Evolutionary conservation across 1,140 invertebrate genomes (phyloP).

Genomic region (Nasonia giraulti): DNA sequence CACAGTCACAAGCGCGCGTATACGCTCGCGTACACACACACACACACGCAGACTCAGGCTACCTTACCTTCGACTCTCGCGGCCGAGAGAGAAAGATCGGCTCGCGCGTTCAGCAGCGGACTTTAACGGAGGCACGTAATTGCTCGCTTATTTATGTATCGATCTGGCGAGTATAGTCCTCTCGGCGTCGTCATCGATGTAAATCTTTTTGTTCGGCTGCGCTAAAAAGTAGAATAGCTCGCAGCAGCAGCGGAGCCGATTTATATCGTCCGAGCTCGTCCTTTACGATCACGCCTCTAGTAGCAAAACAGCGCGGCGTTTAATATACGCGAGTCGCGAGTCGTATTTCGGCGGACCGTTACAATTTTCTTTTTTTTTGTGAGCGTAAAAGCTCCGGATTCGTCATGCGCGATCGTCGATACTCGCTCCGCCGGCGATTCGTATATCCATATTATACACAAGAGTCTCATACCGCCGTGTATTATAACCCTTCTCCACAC

Average conservation of each 20-base stretch:
- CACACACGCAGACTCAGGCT: neutral
- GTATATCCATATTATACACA: neutral
- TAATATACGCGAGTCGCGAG: neutral
- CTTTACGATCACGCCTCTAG: slow-evolving; percentile 10
- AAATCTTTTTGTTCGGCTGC: slow-evolving; percentile 36
- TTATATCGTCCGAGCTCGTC: slow-evolving; percentile 29
- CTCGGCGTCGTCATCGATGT: slow-evolving; percentile 36
- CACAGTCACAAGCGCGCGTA: slow-evolving; percentile 68
- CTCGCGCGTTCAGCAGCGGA: neutral
- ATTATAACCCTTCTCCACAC: neutral
- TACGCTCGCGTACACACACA: slow-evolving; percentile 47
- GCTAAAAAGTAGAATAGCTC: neutral
- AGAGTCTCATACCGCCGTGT: neutral
- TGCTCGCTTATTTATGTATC: slow-evolving; percentile 51
- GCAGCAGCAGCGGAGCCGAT: neutral
- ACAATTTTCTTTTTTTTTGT: neutral
- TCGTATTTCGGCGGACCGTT: neutral
- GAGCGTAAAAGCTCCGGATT: neutral
- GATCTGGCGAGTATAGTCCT: slow-evolving; percentile 27
- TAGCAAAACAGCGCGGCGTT: neutral
- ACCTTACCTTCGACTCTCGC: slow-evolving; percentile 2
- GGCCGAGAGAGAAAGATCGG: neutral
- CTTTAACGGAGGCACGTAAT: slow-evolving; percentile 34
- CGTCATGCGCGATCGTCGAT: neutral
- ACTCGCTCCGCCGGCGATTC: neutral